Evolutionary conservation across 2,797 vertebrate species (phyloP).

Genomic region (Clarias platycephalus): DNA sequence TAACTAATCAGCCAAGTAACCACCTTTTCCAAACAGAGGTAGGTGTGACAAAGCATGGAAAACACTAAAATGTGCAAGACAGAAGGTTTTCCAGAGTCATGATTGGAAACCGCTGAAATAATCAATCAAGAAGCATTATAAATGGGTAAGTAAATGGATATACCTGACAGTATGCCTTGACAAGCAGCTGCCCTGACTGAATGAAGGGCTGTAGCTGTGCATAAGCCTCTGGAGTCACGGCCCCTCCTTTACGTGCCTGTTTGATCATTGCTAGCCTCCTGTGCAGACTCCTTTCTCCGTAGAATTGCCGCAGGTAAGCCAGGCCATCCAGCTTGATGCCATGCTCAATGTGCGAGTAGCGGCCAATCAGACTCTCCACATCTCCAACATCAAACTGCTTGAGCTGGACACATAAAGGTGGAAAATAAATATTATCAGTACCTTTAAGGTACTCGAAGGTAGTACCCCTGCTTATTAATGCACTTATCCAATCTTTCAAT

Average conservation of each 20-base stretch:
- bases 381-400: constrained; percentile 81
- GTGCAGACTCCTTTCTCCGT: constrained; percentile 74
- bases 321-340: constrained; percentile 79
- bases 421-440: background rate
- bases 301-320: constrained; percentile 76
- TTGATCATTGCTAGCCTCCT: constrained; percentile 76
- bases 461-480: background rate
- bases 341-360: constrained; percentile 78
- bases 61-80: too few relatives aligned
- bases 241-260: constrained; percentile 77
- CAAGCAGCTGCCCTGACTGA: constrained; percentile 63
- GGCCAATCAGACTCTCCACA: constrained; percentile 77
- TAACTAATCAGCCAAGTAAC: too few relatives aligned
- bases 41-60: too few relatives aligned
- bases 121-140: background rate
- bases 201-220: constrained; percentile 73
- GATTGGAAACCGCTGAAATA: background rate
- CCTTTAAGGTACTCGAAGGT: background rate
- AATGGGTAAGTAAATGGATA: background rate
- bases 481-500: background rate
- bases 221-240: constrained; percentile 79
- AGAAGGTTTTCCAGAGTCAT: too few relatives aligned
- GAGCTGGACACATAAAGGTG: constrained; percentile 61
- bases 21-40: too few relatives aligned
- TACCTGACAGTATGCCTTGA: constrained; percentile 76